Base-by-base conservation (phyloP, 1,140 invertebrate species). In the Drosophila asahinai region DNA sequence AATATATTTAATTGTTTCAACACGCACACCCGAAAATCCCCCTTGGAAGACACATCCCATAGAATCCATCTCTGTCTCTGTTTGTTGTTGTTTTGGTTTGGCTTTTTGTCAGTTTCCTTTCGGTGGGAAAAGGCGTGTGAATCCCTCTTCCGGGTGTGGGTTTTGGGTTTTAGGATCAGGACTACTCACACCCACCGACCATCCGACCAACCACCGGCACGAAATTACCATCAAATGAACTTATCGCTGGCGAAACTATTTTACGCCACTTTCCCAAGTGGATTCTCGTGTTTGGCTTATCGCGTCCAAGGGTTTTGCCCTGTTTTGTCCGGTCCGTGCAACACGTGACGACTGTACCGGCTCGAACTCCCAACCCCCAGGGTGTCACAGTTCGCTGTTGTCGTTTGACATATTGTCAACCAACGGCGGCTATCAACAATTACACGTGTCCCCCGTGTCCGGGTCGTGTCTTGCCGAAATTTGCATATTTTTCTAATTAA, bases 401-500 rank as follows among this genome's bases (percentile, higher is more conserved):
- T 90, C 84, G 83, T 40, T 80, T 89, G 84, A 89, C 84, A 89
- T 89, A 89, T 90, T 89, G 84, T 90, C 78, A 81, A 89, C 59
- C 84, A 64, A 55, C 80, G 77, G 62, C 38, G 72, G 66, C 81
- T 84, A 89, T 79, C 84, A 90, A 86, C 84, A 90, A 82, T 89
- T 89, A 89, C 84, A 89, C 84, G 84, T 89, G 84, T 89, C 84
- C 81, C 49, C 58, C 72, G 74, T 76, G 61, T 77, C 72, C 72
- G 72, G 60, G 43, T 64, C 66, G 47, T 80, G 77, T 83, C 70
- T 55, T 72, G 83, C 78, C 81, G 52, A 78, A 89, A 89, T 89
- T 89, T 89, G 84, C 84, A 89, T 89, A 90, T 77, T 84, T 90
- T 81, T 90, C 86, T 80, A 89, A 89, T 89, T 89, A 90, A 89